Evolutionary conservation across 2,888 invertebrate genomes (phyloP), one percentile per base, ranked within the genome.

Genomic region (Cremastinae sp.): DNA sequence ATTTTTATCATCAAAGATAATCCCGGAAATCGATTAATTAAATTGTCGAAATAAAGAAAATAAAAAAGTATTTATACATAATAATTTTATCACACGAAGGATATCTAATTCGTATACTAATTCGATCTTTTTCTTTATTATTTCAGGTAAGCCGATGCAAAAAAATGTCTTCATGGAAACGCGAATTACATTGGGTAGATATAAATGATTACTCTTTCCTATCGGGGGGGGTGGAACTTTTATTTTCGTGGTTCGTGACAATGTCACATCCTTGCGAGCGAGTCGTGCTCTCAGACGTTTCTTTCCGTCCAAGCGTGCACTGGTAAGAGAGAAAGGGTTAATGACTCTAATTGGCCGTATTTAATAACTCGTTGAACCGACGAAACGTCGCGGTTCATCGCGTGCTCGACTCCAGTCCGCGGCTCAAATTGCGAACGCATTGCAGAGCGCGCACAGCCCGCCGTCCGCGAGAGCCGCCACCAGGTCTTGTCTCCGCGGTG

Each of bases 71-170:
- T n/a, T n/a, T n/a, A n/a, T n/a, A n/a, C n/a, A n/a, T n/a, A n/a
- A n/a, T n/a, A n/a, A n/a, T n/a, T n/a, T n/a, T n/a, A n/a, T n/a
- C n/a, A n/a, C n/a, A n/a, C n/a, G n/a, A n/a, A n/a, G n/a, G n/a
- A n/a, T n/a, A n/a, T n/a, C n/a, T n/a, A n/a, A n/a, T n/a, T n/a
- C n/a, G n/a, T n/a, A n/a, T n/a, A 20, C 51, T 53, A 53, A 53
- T 12, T 8, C 12, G n/a, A 7, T 1, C 34, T 34, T 58, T 59
- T 22, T 45, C n/a, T n/a, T 72, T 74, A 43, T 72, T 58, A 66
- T 79, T 79, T 64, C 78, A 79, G 79, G 79, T 79, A 65, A 79
- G 79, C 71, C 43, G 28, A 28, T 28, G 28, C 5, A 5, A 28
- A 16, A n/a, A 22, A 61, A 41, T 14, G 16, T n/a, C n/a, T n/a